Conservation (phyloP, 2,888 invertebrate genomes). For the Chrysolina haemoptera region DNA sequence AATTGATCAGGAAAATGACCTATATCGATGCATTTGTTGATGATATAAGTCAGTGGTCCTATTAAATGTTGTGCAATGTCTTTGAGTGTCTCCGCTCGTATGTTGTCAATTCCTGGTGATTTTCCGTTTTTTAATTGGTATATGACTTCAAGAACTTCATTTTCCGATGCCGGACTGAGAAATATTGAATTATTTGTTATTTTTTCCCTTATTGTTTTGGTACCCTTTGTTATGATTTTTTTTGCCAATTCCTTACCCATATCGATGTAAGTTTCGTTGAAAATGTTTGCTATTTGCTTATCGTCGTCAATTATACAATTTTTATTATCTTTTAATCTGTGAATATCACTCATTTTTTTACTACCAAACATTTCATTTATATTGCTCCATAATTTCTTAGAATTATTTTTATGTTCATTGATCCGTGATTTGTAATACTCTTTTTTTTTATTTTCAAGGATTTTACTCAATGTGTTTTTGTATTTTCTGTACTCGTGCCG, state of each 20-base stretch:
- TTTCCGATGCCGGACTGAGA: neutral
- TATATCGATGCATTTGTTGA: neutral
- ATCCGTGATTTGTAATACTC: conserved; percentile 1
- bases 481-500: neutral
- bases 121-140: neutral
- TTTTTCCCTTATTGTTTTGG: neutral
- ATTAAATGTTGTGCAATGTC: neutral
- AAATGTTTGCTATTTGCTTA: neutral
- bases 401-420: neutral
- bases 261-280: neutral
- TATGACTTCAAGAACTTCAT: neutral
- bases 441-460: neutral
- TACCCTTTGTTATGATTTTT: neutral
- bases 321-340: neutral
- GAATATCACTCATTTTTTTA: conserved; percentile 7
- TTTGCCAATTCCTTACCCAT: neutral
- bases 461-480: conserved; percentile 15
- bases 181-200: neutral
- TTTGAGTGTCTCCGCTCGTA: neutral
- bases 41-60: neutral
- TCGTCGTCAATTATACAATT: neutral
- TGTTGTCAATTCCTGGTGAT: neutral
- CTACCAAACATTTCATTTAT: conserved; percentile 15
- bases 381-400: conserved; percentile 2
- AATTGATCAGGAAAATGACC: neutral